phyloP scores from a whole-genome alignment of 1,140 invertebrate species.

The Sycophila sp. region DNA sequence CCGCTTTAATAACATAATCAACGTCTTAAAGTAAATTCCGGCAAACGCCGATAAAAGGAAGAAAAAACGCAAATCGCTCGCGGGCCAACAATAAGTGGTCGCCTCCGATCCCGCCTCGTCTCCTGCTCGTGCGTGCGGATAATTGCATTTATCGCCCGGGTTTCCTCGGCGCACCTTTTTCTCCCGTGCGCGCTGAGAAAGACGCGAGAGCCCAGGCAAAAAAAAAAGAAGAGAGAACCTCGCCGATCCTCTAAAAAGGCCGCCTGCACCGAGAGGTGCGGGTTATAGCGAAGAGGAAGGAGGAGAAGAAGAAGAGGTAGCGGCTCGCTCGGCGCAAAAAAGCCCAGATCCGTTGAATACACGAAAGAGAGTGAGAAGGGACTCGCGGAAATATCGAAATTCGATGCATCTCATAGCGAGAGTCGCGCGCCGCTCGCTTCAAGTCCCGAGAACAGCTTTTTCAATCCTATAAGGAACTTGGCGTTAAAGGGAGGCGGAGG shows the following conservation, averaged over 20 bases:
- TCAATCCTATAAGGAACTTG: conserved; percentile 15
- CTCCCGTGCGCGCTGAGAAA: neutral
- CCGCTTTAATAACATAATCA: too few relatives aligned
- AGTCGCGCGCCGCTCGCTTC: neutral
- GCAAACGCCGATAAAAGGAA: neutral
- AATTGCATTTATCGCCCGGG: conserved; percentile 32
- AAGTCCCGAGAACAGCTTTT: conserved; percentile 25
- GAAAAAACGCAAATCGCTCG: neutral
- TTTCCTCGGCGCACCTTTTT: neutral
- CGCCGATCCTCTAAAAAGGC: too few relatives aligned
- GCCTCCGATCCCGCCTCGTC: conserved; percentile 14
- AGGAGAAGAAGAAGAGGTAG: too few relatives aligned
- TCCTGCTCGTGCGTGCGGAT: conserved; percentile 33
- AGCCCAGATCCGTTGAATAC: conserved; percentile 13
- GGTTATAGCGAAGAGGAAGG: too few relatives aligned
- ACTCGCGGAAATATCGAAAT: conserved; percentile 19
- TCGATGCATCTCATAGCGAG: conserved; percentile 15
- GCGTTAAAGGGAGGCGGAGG: neutral
- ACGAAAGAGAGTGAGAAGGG: neutral
- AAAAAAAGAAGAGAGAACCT: neutral
- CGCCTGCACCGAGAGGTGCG: too few relatives aligned
- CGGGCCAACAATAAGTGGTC: conserved; percentile 1
- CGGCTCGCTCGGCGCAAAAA: neutral
- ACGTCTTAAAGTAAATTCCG: too few relatives aligned
- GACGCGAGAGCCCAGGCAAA: neutral